Conservation (phyloP, 2,888 invertebrate genomes). For the Brassicogethes aeneus region DNA sequence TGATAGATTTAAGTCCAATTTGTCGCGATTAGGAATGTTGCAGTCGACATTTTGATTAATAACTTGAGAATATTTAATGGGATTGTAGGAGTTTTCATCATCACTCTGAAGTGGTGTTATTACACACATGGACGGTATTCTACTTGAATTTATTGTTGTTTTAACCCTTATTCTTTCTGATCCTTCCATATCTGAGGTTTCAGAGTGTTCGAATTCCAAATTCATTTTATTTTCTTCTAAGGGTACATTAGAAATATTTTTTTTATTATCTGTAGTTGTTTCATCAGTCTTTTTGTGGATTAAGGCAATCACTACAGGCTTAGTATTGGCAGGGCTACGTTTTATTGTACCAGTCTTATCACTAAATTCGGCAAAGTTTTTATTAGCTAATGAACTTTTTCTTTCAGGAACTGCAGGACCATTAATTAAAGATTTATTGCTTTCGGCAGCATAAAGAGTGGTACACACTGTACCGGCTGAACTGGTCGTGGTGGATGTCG, state of each 20-base stretch:
- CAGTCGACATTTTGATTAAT: conserved; percentile 6
- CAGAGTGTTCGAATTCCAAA: conserved; percentile 76
- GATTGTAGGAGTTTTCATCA: conserved; percentile 60
- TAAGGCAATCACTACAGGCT: conserved; percentile 52
- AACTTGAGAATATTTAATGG: conserved; percentile 12
- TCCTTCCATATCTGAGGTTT: conserved; percentile 81
- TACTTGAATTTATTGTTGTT: conserved; percentile 76
- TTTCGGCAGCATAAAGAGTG: conserved; percentile 62
- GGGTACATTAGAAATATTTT: conserved; percentile 72
- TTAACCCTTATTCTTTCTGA: conserved; percentile 77
- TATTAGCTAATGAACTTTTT: conserved; percentile 63
- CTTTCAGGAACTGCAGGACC: conserved; percentile 77
- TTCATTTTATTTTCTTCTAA: conserved; percentile 62
- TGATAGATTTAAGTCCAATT: conserved; percentile 11
- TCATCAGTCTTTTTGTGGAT: conserved; percentile 51
- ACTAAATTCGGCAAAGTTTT: conserved; percentile 39
- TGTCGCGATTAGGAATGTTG: too few species aligned
- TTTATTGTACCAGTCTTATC: conserved; percentile 41
- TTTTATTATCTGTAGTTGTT: conserved; percentile 72
- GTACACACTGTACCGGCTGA: conserved; percentile 87
- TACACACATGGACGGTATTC: conserved; percentile 88
- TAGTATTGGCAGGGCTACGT: conserved; percentile 37
- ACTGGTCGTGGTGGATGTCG: conserved; percentile 83
- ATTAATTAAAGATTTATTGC: conserved; percentile 51
- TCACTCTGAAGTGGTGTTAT: conserved; percentile 83